A percentile compares a stretch with the other conserved stretches of the same genome.
These are phyloP conservation scores for Baccha elongata DNA, from an alignment of 2,888 invertebrate species.

Conservation along the genomic window DNA sequence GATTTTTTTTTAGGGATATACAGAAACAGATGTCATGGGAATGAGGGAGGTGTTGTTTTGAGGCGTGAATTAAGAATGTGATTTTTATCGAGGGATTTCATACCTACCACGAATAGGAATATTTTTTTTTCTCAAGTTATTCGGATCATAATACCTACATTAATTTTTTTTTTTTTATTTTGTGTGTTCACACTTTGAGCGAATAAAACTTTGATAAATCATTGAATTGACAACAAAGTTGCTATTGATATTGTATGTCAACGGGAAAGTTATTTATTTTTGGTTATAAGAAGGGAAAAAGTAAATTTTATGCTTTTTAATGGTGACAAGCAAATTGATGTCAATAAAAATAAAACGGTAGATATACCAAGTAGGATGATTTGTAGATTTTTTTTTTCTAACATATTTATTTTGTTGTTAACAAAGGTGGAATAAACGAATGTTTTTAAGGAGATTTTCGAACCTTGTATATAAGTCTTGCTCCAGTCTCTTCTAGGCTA, in stretches of 20 bases:
- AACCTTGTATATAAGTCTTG: too few species aligned
- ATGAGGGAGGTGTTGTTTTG: slow-evolving; percentile 15
- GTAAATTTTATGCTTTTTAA: slow-evolving; percentile 46
- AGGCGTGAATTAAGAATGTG: slow-evolving; percentile 66
- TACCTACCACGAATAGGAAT: slow-evolving; percentile 51
- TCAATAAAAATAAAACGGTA: slow-evolving; percentile 56
- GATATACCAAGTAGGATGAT: too few species aligned
- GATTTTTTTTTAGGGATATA: slow-evolving; percentile 1
- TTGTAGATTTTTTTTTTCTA: too few species aligned
- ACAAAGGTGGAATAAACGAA: too few species aligned
- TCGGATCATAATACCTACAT: neutral
- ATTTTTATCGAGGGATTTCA: slow-evolving; percentile 37
- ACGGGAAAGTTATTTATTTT: slow-evolving; percentile 21
- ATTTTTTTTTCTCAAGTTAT: slow-evolving; percentile 47
- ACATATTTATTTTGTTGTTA: too few species aligned
- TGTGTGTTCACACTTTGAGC: slow-evolving; percentile 4
- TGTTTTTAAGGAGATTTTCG: too few species aligned
- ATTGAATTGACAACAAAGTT: slow-evolving; percentile 57
- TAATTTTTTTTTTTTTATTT: neutral
- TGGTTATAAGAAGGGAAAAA: slow-evolving; percentile 35
- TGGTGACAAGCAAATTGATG: slow-evolving; percentile 68
- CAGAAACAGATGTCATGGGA: slow-evolving; percentile 10
- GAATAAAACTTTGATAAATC: slow-evolving; percentile 63
- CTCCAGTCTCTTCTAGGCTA: too few species aligned
- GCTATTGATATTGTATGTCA: slow-evolving; percentile 28